A percentile compares a stretch with the other conserved stretches of the same genome.
These are phyloP conservation scores for Gorsachius goisagi DNA, from an alignment of 2,113 vertebrate species.

Conservation along the genomic window DNA sequence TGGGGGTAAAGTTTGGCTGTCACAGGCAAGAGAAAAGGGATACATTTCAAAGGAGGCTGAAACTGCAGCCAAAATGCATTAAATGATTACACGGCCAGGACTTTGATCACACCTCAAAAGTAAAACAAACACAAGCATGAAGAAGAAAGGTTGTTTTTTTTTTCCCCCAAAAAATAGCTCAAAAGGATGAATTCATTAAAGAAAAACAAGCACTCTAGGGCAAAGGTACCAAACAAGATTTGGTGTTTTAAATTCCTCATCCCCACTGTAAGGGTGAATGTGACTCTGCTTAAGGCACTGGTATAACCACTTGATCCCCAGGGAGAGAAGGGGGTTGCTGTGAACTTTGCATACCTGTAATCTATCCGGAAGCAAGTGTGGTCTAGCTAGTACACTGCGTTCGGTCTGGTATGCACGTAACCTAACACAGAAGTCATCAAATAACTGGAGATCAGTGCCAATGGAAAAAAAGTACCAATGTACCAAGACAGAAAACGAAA, in stretches of 20 bases:
- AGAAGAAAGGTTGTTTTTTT: constrained; percentile 1
- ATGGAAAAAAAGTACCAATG: background rate
- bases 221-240: background rate
- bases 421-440: background rate
- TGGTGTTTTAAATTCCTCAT: background rate
- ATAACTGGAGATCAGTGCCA: background rate
- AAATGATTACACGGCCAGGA: constrained; percentile 54
- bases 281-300: background rate
- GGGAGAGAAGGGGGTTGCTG: background rate
- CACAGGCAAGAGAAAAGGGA: constrained; percentile 47
- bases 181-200: constrained; percentile 52
- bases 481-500: background rate
- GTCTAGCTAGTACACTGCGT: background rate
- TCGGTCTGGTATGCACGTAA: background rate
- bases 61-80: constrained; percentile 61
- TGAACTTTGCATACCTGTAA: background rate
- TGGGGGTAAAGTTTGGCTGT: constrained; percentile 62
- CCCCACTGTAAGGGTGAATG: background rate
- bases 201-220: constrained; percentile 25
- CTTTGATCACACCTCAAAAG: constrained; percentile 67
- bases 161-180: background rate
- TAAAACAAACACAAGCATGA: constrained; percentile 57
- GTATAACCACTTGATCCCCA: background rate
- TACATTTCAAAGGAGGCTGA: constrained; percentile 60
- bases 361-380: background rate